These are phyloP conservation scores for Tethea ocularis DNA, from an alignment of 2,888 invertebrate species.

Conservation along the genomic window DNA sequence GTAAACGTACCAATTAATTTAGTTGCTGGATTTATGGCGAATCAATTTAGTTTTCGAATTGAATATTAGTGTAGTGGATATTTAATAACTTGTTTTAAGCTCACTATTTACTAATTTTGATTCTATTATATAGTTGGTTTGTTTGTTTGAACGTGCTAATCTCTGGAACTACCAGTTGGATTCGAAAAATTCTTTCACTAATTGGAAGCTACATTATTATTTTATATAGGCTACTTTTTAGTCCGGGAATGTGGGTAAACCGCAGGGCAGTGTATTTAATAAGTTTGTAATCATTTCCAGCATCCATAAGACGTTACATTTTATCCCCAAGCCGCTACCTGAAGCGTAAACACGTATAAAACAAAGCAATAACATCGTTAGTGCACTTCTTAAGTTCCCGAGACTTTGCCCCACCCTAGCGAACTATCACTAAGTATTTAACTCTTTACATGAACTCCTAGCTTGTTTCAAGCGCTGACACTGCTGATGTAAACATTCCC, in stretches of 20 bases:
- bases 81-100: neutral
- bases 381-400: neutral
- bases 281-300: neutral
- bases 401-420: neutral
- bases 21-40: neutral
- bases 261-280: no score
- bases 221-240: no score
- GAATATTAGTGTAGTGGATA: neutral
- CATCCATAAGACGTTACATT: neutral
- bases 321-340: neutral
- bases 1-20: neutral
- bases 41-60: neutral
- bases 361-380: constrained; percentile 4
- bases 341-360: neutral
- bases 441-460: neutral
- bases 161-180: no score
- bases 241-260: no score
- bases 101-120: no score
- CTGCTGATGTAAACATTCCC: neutral
- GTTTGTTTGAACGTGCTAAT: no score
- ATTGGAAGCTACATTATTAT: no score
- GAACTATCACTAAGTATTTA: neutral
- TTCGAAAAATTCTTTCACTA: no score
- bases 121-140: no score
- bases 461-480: neutral